These are phyloP conservation scores for Standfussiana lucernea DNA, from an alignment of 2,888 invertebrate genomes.

Conservation along the genomic window DNA sequence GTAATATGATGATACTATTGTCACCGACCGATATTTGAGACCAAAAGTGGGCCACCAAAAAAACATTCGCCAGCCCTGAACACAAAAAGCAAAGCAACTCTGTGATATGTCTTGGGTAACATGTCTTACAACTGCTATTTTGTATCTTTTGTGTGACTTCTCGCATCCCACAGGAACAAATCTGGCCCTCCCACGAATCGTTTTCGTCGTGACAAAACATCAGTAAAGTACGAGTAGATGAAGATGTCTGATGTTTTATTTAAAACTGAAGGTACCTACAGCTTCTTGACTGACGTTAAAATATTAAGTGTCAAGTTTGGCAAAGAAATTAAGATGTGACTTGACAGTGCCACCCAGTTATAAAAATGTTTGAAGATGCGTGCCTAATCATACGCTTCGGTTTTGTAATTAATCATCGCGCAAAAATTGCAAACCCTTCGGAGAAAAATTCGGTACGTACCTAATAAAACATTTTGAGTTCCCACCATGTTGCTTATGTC, in stretches of 20 bases:
- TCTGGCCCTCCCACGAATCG: constrained; percentile 64
- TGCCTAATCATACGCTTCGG: constrained; percentile 10
- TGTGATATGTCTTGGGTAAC: constrained; percentile 53
- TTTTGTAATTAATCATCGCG: constrained; percentile 30
- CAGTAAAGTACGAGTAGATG: no score
- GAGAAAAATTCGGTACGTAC: neutral
- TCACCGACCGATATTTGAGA: constrained; percentile 5
- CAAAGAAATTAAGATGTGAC: constrained; percentile 40
- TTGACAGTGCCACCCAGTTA: constrained; percentile 39
- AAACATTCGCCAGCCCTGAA: constrained; percentile 39
- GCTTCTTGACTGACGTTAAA: constrained; percentile 63
- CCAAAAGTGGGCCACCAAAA: neutral
- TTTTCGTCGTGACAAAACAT: constrained; percentile 58
- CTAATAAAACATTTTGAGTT: neutral
- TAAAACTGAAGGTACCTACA: constrained; percentile 41
- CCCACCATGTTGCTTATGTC: neutral
- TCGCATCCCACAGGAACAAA: constrained; percentile 56
- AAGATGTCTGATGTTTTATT: constrained; percentile 57
- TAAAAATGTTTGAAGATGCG: constrained; percentile 27
- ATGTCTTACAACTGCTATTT: constrained; percentile 58
- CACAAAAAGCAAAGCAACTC: constrained; percentile 30
- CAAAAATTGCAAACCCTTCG: neutral
- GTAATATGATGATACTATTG: constrained; percentile 5
- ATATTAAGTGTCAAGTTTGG: constrained; percentile 56
- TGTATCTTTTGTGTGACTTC: constrained; percentile 63